Evolutionary conservation across 2,797 vertebrate species (phyloP), one percentile per base, ranked within the genome.

Genomic region (Halcyon smyrnensis): DNA sequence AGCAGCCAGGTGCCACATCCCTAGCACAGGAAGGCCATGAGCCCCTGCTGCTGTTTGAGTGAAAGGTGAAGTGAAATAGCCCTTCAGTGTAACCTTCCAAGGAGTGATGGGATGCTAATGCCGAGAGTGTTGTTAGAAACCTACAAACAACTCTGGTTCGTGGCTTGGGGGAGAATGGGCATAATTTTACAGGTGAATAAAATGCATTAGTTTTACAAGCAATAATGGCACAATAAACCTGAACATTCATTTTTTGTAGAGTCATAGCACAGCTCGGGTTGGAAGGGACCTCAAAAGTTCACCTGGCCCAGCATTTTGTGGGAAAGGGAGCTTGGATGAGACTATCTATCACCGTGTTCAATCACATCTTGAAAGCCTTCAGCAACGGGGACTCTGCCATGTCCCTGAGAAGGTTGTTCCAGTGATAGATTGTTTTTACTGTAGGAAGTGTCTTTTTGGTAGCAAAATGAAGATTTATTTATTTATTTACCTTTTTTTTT

Each of bases 141-240:
- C 78, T 84, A 65, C 54, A 90, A 92, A 80, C 18, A 79, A 75
- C 84, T 83, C 85, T 89, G 39, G 9, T 64, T 41, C 78, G 73
- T 84, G 85, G 41, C 59, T 90, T 45, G 5, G 11, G 73, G 48
- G 64, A 64, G n/a, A 81, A 62, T 3, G 18, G 37, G 43, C 13
- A 27, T 56, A 50, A 67, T 71, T 94, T 95, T 93, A 80, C 57
- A 91, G 82, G 93, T 96, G 57, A 85, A 85, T 64, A 85, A 93
- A 94, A 71, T 48, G 30, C 32, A 53, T 90, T 80, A 15, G 36
- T 84, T 94, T 94, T 95, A 81, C 79, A 73, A 80, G 85, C 54
- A 78, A 64, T 94, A 81, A 86, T 68, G 57, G 81, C 2, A 5
- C 67, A 83, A 23, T 89, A 92, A 95, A 88, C 21, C 54, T 48